phyloP scores from a whole-genome alignment of 2,113 vertebrate species.

The Pterocles burchelli region DNA sequence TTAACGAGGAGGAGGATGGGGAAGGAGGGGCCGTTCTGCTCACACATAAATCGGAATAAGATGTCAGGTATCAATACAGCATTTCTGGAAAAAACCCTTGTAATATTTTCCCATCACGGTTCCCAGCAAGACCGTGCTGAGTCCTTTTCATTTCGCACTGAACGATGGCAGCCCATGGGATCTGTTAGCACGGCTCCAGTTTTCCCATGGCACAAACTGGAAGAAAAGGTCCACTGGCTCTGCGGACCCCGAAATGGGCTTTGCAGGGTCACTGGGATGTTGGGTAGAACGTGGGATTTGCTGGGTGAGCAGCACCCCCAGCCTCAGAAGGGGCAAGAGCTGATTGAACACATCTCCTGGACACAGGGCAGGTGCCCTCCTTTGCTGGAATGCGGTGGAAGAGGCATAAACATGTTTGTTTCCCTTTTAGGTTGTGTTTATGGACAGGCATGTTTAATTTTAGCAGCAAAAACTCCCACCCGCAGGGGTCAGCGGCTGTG shows the following conservation, averaged over 20 bases:
- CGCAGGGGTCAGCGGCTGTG: background rate
- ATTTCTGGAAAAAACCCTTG: background rate
- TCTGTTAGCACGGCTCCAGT: background rate
- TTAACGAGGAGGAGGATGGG: background rate
- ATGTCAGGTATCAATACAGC: background rate
- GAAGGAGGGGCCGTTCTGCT: background rate
- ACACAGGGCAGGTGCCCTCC: background rate
- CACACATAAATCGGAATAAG: background rate
- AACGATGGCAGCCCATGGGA: background rate
- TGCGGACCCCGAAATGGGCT: rapidly evolving
- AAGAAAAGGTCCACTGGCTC: background rate
- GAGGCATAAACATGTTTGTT: background rate
- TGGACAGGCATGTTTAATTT: background rate
- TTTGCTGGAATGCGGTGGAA: rapidly evolving
- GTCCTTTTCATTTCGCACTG: background rate
- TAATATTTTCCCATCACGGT: background rate
- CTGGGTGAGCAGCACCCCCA: rapidly evolving
- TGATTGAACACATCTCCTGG: too few species aligned
- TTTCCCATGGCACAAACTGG: rapidly evolving
- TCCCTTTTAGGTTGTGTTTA: background rate
- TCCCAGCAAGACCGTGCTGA: background rate
- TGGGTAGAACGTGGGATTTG: background rate
- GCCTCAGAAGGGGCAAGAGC: background rate
- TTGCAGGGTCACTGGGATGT: background rate
- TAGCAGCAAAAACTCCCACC: background rate